A percentile compares a stretch with the other conserved stretches of the same genome.
These are phyloP conservation scores for Corticium candelabrum DNA, from an alignment of 37 sponge, comb jelly and placozoan genomes.

Conservation along the genomic window DNA sequence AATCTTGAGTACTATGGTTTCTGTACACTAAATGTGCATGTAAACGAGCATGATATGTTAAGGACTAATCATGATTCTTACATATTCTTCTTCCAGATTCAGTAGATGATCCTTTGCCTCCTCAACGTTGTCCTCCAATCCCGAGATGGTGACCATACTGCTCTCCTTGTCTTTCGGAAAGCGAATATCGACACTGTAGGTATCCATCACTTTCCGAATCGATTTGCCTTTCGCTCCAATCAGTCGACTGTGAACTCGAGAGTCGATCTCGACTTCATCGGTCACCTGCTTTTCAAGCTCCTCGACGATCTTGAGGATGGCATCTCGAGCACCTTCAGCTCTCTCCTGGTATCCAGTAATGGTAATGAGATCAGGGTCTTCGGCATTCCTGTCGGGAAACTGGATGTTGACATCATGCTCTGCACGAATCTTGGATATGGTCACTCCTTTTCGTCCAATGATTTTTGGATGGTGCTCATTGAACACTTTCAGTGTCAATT, in stretches of 20 bases:
- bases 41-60: not conserved
- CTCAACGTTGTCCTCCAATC: conserved; percentile 76
- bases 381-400: conserved; percentile 42
- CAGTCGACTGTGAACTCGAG: conserved; percentile 72
- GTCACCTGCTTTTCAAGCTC: conserved; percentile 76
- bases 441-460: conserved; percentile 68
- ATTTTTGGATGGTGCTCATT: conserved; percentile 72
- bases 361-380: conserved; percentile 36
- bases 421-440: conserved; percentile 65
- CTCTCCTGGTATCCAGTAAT: conserved; percentile 78
- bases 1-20: not conserved
- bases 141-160: conserved; percentile 47
- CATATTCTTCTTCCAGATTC: conserved; percentile 64
- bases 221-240: conserved; percentile 68
- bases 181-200: conserved; percentile 58
- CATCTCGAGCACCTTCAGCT: conserved; percentile 65
- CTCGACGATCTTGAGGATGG: conserved; percentile 56
- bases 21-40: conserved; percentile 7
- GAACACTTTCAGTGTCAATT: conserved; percentile 35
- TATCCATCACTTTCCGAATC: conserved; percentile 81
- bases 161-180: conserved; percentile 69
- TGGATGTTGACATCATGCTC: conserved; percentile 66
- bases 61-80: conserved; percentile 7
- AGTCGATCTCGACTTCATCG: conserved; percentile 62
- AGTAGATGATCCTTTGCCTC: conserved; percentile 75